Conservation (phyloP, 2,113 vertebrate genomes). For the Lycocorax pyrrhopterus region DNA sequence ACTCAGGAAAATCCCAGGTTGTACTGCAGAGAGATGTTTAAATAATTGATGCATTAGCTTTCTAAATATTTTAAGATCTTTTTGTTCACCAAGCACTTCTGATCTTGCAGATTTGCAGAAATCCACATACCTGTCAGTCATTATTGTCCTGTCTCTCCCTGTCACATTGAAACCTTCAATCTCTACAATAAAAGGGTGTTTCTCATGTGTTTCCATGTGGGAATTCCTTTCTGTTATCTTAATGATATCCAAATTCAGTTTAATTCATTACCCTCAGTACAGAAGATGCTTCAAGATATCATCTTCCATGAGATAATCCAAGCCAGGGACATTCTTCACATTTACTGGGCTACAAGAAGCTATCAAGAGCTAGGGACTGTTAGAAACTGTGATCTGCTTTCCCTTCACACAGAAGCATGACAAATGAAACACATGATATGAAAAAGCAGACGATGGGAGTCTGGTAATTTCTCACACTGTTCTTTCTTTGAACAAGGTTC, state of each 20-base stretch:
- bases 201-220: not conserved
- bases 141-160: not conserved
- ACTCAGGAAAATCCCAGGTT: not conserved
- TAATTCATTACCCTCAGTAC: not conserved
- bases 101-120: not conserved
- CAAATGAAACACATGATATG: conserved; percentile 2
- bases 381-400: not conserved
- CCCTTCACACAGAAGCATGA: not conserved
- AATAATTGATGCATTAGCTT: not conserved
- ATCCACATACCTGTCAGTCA: not conserved
- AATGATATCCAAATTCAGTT: not conserved
- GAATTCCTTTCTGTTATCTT: not conserved
- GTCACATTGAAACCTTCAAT: not conserved
- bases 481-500: not conserved
- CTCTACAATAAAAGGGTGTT: not conserved
- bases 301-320: not conserved
- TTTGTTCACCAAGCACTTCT: not conserved
- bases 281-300: not conserved
- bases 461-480: not conserved
- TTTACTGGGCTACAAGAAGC: not conserved
- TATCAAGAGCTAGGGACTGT: not conserved
- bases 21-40: not conserved
- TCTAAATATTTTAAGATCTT: not conserved
- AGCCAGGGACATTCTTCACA: not conserved
- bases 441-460: conserved; percentile 2